Evolutionary conservation across 2,888 invertebrate genomes (phyloP).

Genomic region (Lobophora halterata): DNA sequence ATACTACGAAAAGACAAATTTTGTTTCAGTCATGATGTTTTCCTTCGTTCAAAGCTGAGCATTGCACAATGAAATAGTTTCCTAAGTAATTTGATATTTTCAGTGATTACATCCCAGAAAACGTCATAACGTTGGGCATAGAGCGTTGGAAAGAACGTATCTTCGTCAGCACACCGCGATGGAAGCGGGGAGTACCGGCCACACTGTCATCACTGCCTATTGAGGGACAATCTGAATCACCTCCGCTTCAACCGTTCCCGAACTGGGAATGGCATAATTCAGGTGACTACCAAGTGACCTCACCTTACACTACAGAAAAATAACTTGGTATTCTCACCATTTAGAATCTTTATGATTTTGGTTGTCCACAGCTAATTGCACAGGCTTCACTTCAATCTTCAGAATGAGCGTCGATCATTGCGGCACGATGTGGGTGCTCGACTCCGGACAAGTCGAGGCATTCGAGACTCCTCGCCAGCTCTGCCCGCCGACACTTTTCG

Average conservation of each 20-base stretch:
- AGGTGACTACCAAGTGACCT: no score
- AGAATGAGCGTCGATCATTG: constrained; percentile 89
- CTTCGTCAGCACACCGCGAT: constrained; percentile 88
- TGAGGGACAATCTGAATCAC: constrained; percentile 75
- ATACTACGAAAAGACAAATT: no score
- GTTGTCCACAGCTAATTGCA: constrained; percentile 62
- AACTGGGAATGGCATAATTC: constrained; percentile 86
- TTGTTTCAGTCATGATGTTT: no score
- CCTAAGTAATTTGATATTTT: constrained; percentile 21
- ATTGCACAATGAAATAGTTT: no score
- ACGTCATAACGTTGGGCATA: constrained; percentile 87
- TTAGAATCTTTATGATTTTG: constrained; percentile 10
- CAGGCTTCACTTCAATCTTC: constrained; percentile 88
- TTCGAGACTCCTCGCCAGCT: constrained; percentile 83
- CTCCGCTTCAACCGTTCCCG: constrained; percentile 86
- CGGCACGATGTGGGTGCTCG: constrained; percentile 89
- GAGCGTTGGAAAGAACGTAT: constrained; percentile 85
- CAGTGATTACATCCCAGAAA: constrained; percentile 83
- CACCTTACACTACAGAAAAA: not conserved
- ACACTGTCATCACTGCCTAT: constrained; percentile 85
- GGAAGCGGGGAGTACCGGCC: constrained; percentile 88
- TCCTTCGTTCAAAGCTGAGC: no score
- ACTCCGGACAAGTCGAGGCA: constrained; percentile 88
- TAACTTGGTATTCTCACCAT: not conserved
- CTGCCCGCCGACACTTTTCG: constrained; percentile 87